Percentiles rank a stretch among this genome's conserved stretches.
Conservation (phyloP, 2,888 invertebrate species). For the Villa cingulata region DNA sequence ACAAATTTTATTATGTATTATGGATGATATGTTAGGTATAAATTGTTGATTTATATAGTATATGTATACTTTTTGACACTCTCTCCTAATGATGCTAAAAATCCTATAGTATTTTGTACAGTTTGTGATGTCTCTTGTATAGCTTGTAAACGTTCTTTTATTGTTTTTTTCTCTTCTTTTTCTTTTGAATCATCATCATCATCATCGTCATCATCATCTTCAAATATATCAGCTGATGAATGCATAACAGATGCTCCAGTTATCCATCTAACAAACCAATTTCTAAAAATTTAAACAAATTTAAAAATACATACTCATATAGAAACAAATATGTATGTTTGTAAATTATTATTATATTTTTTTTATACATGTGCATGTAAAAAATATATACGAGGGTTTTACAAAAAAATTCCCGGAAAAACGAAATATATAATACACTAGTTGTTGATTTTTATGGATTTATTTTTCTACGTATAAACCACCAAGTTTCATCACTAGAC, state of each 20-base stretch:
- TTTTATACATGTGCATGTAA: too few species aligned
- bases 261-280: slow-evolving; percentile 33
- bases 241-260: slow-evolving; percentile 27
- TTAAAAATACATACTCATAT: too few species aligned
- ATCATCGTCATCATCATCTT: slow-evolving; percentile 59
- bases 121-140: slow-evolving; percentile 96
- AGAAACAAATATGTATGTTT: too few species aligned
- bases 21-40: background rate
- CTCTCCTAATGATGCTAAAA: slow-evolving; percentile 86
- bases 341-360: too few species aligned
- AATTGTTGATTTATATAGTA: background rate
- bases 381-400: too few species aligned
- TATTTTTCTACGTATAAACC: too few species aligned
- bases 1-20: too few species aligned
- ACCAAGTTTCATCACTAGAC: too few species aligned
- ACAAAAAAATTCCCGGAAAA: too few species aligned
- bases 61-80: slow-evolving; percentile 79
- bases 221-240: slow-evolving; percentile 37
- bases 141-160: slow-evolving; percentile 85
- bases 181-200: slow-evolving; percentile 88
- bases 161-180: slow-evolving; percentile 89
- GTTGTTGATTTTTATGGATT: too few species aligned
- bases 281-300: slow-evolving; percentile 20
- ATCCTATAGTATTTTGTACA: slow-evolving; percentile 91
- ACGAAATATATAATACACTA: too few species aligned